Base-by-base conservation (phyloP, 2,888 invertebrate genomes). In the Rambutsinella grinnellia region DNA sequence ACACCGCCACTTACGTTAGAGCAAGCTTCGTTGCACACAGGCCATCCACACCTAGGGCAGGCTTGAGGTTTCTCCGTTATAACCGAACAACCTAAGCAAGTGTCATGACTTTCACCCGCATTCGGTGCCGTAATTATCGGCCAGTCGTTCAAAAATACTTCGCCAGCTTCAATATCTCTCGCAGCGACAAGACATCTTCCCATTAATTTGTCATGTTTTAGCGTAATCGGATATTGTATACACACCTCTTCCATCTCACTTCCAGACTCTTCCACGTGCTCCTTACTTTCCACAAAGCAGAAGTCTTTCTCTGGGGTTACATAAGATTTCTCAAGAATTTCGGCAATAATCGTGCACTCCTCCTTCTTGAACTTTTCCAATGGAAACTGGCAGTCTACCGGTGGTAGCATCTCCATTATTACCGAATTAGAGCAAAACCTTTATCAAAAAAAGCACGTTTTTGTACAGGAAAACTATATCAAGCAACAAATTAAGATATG, bases 71-170 rank as follows among this genome's bases (percentile, higher is more conserved):
- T n/a, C 2, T 46, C 27, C 21, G 36, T 28, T 87, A 85, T 87
- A 77, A 89, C 88, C 92, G 91, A 93, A 86, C 95, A 95, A 3
- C 91, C 92, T 5, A 95, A 88, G 84, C 95, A 95, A 77, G 93
- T 90, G 2, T 93, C 90, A 21, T 89, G 89, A 53, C 92, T 92
- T 62, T 61, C 57, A 19, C 90, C 89, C 86, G 93, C 92, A 0
- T 92, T 87, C 0, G 94, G 95, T 0, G 93, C 94, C 77, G 90
- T 89, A 0, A 94, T 88, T 3, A 95, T 85, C 0, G 94, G 91
- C 85, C 93, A 92, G 84, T 93, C 92, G 75, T 89, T 89, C 19
- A 94, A 83, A 15, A 95, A 86, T 1, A 93, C 87, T 85, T 93
- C 93, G 0, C 93, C 93, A 1, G 89, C 87, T 72, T 89, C 90